A percentile compares a stretch with the other conserved stretches of the same genome.
Evolutionary conservation across 1,140 invertebrate genomes (phyloP).

Genomic region (Listronotus oregonensis): DNA sequence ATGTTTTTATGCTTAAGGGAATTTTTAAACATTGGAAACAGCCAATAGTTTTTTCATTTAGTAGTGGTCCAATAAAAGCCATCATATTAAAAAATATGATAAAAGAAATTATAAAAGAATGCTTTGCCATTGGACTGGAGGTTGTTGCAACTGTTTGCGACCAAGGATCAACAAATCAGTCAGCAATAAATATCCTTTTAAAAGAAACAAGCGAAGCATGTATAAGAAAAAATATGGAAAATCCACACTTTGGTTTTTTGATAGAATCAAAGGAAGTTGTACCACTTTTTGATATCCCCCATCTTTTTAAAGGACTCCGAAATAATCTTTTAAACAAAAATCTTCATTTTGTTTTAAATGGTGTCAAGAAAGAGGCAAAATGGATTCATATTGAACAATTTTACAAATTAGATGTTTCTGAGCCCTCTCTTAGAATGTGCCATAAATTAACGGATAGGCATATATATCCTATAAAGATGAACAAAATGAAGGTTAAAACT

Average conservation of each 20-base stretch:
- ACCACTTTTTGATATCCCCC: constrained; percentile 50
- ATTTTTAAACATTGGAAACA: constrained; percentile 6
- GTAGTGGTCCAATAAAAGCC: not conserved
- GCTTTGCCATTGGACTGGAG: not conserved
- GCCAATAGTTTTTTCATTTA: constrained; percentile 1
- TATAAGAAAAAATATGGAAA: constrained; percentile 30
- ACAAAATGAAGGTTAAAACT: not conserved
- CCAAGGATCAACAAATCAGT: constrained; percentile 43
- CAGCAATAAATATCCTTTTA: constrained; percentile 44
- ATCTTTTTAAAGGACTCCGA: constrained; percentile 43
- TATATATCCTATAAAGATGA: constrained; percentile 1
- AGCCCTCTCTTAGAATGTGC: constrained; percentile 3
- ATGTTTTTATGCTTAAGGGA: constrained; percentile 8
- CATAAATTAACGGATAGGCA: constrained; percentile 32
- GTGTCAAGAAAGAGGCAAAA: constrained; percentile 18
- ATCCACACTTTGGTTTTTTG: constrained; percentile 37
- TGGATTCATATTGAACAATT: constrained; percentile 23
- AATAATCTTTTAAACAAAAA: constrained; percentile 41
- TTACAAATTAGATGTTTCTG: too few relatives aligned
- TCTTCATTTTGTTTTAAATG: constrained; percentile 21
- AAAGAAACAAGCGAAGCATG: constrained; percentile 11
- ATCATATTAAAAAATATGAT: not conserved
- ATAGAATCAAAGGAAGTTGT: constrained; percentile 45
- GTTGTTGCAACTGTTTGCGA: constrained; percentile 43
- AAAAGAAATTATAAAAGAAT: not conserved